Evolutionary conservation across 2,113 vertebrate genomes (phyloP).

Genomic region (Zapornia atra): DNA sequence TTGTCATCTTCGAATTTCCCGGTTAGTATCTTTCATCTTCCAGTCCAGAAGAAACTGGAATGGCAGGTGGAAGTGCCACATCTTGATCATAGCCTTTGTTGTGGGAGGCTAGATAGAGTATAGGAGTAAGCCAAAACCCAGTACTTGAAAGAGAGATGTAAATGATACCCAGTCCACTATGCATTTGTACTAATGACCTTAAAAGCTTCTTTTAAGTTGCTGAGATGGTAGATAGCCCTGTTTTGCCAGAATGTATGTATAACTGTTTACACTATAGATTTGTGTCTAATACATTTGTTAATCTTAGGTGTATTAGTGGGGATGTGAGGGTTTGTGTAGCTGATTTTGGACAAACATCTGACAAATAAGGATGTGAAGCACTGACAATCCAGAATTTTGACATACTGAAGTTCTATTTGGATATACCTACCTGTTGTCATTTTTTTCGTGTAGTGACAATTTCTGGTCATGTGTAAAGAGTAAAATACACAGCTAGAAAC

Average conservation of each 20-base stretch:
- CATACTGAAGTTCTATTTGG: background rate
- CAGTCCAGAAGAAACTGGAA: background rate
- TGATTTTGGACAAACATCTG: background rate
- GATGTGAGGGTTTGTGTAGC: background rate
- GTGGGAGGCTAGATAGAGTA: background rate
- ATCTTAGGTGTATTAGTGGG: background rate
- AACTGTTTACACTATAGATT: background rate
- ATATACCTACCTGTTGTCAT: background rate
- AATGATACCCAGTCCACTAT: background rate
- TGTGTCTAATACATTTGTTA: background rate
- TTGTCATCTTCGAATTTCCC: background rate
- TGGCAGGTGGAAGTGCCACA: background rate
- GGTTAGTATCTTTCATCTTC: background rate
- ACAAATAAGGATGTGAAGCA: background rate
- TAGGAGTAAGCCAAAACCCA: background rate
- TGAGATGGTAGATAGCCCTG: background rate
- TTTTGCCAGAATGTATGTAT: background rate
- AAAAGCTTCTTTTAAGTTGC: background rate
- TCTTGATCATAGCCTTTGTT: background rate
- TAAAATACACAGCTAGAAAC: background rate
- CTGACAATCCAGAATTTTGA: background rate
- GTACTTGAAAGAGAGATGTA: background rate
- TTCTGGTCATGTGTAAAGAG: background rate
- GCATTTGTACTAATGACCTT: background rate
- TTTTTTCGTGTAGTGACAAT: background rate